phyloP scores from a whole-genome alignment of 2,797 vertebrate species.

The Rhincodon typus region DNA sequence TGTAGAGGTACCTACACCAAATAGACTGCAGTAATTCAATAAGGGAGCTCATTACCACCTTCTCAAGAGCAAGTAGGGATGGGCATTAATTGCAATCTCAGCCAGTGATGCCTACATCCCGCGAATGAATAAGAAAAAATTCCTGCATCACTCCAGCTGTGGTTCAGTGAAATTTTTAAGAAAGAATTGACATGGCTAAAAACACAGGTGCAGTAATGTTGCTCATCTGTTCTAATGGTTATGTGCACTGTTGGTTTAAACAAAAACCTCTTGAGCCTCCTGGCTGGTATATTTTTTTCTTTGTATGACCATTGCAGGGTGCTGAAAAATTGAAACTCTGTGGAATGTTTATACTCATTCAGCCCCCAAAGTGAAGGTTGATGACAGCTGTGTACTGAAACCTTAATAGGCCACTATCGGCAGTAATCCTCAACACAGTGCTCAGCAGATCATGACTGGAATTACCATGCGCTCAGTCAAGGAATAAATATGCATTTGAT shows the following conservation, averaged over 20 bases:
- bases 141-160: neutral
- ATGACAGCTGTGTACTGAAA: neutral
- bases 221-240: neutral
- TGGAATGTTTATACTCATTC: neutral
- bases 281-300: neutral
- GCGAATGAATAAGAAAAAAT: too few relatives aligned
- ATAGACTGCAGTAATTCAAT: too few relatives aligned
- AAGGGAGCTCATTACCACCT: too few relatives aligned
- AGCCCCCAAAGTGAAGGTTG: neutral
- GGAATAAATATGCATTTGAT: conserved; percentile 19
- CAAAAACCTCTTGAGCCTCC: neutral
- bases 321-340: neutral
- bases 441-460: neutral
- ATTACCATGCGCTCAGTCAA: neutral
- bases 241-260: neutral
- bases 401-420: neutral
- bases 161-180: neutral
- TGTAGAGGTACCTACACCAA: too few relatives aligned
- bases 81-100: too few relatives aligned
- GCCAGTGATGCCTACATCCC: too few relatives aligned
- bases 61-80: too few relatives aligned
- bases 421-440: neutral
- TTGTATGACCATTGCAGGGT: neutral
- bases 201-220: neutral
- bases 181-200: neutral